Evolutionary conservation across 2,113 vertebrate genomes (phyloP).

Genomic region (Callipepla squamata): DNA sequence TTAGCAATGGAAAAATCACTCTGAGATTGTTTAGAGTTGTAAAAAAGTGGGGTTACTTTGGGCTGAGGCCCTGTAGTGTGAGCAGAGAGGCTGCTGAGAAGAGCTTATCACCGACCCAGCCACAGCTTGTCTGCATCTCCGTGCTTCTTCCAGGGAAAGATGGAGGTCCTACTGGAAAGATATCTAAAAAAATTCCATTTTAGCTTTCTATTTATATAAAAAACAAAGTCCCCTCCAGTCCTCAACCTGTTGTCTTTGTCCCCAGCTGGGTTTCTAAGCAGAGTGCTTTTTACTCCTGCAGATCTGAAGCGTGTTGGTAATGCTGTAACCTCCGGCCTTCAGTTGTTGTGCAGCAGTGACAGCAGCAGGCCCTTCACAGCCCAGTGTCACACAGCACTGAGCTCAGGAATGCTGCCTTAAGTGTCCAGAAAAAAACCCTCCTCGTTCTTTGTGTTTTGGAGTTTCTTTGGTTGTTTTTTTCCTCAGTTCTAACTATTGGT

Average conservation of each 20-base stretch:
- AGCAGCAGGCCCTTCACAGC: neutral
- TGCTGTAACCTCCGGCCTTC: neutral
- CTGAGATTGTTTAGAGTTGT: neutral
- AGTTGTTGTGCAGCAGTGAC: neutral
- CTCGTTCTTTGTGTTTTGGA: neutral
- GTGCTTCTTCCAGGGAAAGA: neutral
- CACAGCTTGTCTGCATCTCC: fast-evolving
- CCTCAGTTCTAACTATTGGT: neutral
- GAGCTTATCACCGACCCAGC: fast-evolving
- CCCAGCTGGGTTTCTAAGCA: neutral
- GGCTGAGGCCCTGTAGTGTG: neutral
- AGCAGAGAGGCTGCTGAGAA: neutral
- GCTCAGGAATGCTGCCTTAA: neutral
- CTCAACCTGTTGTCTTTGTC: neutral
- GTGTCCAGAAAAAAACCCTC: neutral
- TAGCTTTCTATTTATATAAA: neutral
- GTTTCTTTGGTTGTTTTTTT: neutral
- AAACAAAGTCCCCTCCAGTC: neutral
- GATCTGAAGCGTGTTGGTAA: neutral
- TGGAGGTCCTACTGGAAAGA: neutral
- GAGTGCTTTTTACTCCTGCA: neutral
- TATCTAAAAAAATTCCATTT: neutral
- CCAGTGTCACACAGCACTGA: neutral
- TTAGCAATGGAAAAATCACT: neutral
- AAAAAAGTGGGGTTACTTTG: neutral